A percentile compares a stretch with the other conserved stretches of the same genome.
These are phyloP conservation scores for Strigamia maritima DNA, from an alignment of 2,888 invertebrate genomes.

Conservation along the genomic window DNA sequence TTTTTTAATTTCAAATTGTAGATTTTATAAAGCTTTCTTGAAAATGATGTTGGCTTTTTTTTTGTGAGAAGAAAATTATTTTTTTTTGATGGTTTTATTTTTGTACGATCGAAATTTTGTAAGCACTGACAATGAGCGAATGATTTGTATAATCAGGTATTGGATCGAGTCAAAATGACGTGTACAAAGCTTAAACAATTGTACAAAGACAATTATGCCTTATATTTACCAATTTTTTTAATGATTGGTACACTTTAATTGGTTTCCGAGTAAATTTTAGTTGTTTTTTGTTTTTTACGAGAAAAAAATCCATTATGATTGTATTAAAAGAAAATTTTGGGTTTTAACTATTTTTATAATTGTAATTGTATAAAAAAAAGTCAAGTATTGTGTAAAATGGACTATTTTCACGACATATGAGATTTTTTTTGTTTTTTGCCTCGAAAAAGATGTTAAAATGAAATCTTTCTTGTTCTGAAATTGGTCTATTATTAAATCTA, in stretches of 20 bases:
- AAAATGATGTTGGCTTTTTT: background rate
- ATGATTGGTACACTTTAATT: background rate
- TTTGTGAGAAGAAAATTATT: background rate
- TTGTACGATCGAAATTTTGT: background rate
- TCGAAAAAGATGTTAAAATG: too few relatives aligned
- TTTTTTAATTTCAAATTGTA: background rate
- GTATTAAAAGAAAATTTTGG: background rate
- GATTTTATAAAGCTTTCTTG: background rate
- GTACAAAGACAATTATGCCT: background rate
- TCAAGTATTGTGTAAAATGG: background rate
- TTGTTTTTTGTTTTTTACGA: background rate
- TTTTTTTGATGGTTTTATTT: slow-evolving; percentile 3
- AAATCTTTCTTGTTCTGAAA: too few relatives aligned
- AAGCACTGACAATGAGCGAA: background rate
- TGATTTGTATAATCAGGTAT: background rate
- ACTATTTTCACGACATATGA: background rate
- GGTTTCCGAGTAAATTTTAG: background rate
- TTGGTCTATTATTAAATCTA: background rate
- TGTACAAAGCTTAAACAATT: background rate
- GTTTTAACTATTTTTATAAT: background rate
- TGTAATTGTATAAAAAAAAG: background rate
- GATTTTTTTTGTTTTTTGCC: too few relatives aligned
- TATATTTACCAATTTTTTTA: background rate
- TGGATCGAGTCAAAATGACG: background rate
- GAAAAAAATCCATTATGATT: background rate